Evolutionary conservation across 2,888 invertebrate genomes (phyloP), one percentile per base, ranked within the genome.

Genomic region (Cheilosia scutellata): DNA sequence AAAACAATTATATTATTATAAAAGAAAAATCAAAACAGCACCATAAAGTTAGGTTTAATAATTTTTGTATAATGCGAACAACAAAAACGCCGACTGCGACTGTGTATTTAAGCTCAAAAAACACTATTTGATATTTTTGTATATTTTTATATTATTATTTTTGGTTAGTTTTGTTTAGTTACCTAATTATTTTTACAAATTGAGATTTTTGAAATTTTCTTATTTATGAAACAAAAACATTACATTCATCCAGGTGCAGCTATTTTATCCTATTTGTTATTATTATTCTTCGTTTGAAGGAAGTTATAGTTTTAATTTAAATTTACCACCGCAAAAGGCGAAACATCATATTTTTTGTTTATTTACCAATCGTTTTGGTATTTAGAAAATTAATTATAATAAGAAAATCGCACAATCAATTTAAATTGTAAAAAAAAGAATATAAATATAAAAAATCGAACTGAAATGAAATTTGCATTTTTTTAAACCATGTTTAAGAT

Each of bases 321-420:
- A 60, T 49, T 55, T 55, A 42, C 42, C 60, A 60, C 44, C 53
- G 51, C 47, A 44, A 66, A 62, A 49, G 25, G 58, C 29, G 33
- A 42, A 29, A 62, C 33, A 42, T 37, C 25, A 33, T 25, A 20
- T 40, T 42, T 62, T 55, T 42, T 42, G 51, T 74, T 78, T 68
- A 62, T 37, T 63, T 72, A 51, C 66, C 60, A 72, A 33, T 4
- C 6, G 25, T 42, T 57, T 57, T 82, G 75, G 65, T 74, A 79
- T 47, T 68, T 66, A 9, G 42, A 51, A 51, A 47, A 60, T 40
- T 27, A 60, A 63, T 60, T 63, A 66, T 27, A 29, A 57, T 68
- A 83, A 83, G 62, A 68, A 74, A 68, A 66, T 83, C 78, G 83
- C 83, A 83, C 83, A 83, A 83, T 83, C 83, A 83, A 68, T 57